Evolutionary conservation across 2,797 vertebrate genomes (phyloP).

Genomic region (Myiotriccus ornatus): DNA sequence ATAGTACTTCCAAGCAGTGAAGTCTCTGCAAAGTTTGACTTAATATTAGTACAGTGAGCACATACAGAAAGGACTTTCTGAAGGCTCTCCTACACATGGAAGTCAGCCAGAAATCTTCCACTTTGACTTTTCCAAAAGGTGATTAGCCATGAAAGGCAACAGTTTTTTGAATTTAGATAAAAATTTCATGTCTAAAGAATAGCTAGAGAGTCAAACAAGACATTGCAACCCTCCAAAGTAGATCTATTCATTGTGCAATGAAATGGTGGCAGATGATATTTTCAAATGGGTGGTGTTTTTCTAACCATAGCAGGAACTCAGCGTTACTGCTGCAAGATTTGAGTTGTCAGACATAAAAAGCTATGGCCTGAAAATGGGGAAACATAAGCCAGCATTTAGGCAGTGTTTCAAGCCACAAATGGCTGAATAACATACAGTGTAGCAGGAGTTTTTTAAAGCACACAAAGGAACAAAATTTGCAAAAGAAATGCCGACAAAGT

Average conservation of each 20-base stretch:
- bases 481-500: not conserved
- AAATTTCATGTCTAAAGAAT: not conserved
- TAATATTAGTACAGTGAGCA: not conserved
- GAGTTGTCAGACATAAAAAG: conserved; percentile 43
- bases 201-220: not conserved
- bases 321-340: conserved; percentile 23
- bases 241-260: not conserved
- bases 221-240: not conserved
- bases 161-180: not conserved
- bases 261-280: conserved; percentile 12
- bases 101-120: not conserved
- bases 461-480: not conserved
- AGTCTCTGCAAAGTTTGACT: not conserved
- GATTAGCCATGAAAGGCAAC: not conserved
- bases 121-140: not conserved
- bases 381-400: conserved; percentile 33
- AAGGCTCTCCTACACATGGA: not conserved
- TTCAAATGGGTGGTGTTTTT: conserved; percentile 23
- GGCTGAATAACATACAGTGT: not conserved
- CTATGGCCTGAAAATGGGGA: not conserved
- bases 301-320: not conserved
- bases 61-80: not conserved
- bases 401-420: conserved; percentile 52
- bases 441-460: not conserved
- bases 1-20: conserved; percentile 4